Base-by-base conservation (phyloP, 2,888 invertebrate genomes). In the Thecocarcelia acutangulata region DNA sequence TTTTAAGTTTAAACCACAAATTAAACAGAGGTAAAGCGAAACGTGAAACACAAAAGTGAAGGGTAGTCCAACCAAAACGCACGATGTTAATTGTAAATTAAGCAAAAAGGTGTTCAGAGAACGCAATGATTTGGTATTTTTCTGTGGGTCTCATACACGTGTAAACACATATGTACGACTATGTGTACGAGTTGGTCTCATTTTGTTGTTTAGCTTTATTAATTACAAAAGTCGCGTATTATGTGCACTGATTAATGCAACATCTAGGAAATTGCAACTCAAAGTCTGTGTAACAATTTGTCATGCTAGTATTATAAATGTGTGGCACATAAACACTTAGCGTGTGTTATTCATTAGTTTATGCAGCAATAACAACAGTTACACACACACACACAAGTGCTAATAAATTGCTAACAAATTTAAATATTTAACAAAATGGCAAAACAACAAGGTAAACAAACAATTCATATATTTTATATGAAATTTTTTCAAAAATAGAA, bases 201-300 rank as follows among this genome's bases (percentile, higher is more conserved):
- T 75, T 33, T 1, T 75, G 80, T 70, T 76, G 86, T 89, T 88
- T 89, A 88, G 88, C 88, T 89, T 88, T 88, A 88, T 88, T 88
- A 88, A 88, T 88, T 88, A 87, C 89, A 86, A 85, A 87, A 89
- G 88, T 87, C 83, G 72, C 84, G 79, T 81, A 84, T 80, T 82
- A 74, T 83, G 70, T 80, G 83, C 76, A 77, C 83, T 83, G 84
- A 84, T 85, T 83, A 83, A 83, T 85, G 83, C 76, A 73, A 73
- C 68, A 69, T 76, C 76, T 77, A 73, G 77, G 73, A 81, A 81
- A 77, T 81, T 69, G 73, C 81, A 77, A 81, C 81, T 73, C 73
- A 77, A 73, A 81, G 73, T 73, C 73, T 73, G 70, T 81, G 81
- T 68, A 77, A 69, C 77, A 77, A 81, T 81, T 73, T 77, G 69